Evolutionary conservation across 2,888 invertebrate species (phyloP), one percentile per base, ranked within the genome.

Genomic region (Neria commutata): DNA sequence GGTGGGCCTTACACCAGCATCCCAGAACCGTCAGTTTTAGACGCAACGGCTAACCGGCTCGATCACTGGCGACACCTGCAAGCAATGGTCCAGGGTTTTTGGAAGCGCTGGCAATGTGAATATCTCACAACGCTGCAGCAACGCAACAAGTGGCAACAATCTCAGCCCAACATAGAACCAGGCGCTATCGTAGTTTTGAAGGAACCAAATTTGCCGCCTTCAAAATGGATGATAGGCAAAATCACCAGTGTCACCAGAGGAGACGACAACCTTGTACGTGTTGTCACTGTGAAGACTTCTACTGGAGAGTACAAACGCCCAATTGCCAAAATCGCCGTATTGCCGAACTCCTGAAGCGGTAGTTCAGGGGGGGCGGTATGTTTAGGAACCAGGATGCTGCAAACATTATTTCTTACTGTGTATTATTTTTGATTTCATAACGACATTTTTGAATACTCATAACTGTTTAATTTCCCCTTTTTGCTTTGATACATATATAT

Each of bases 31-130:
- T 37, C 24, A 19, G 16, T 60, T 2, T 50, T 48, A 11, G 60
- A 58, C 5, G 26, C 26, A n/a, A 53, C 29, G 2, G 25, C 54
- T 2, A 50, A n/a, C 19, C 33, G 50, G 3, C 54, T 62, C 2
- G 51, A 21, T 16, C 33, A 52, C 25, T 60, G 58, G 47, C 53
- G 60, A 45, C 56, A 58, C 16, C n/a, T 63, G 23, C 61, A 61
- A 16, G 58, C 56, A 23, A 47, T 48, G 50, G 34, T 34, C 2
- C 56, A 49, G 17, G 37, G 10, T 8, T 37, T 37, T n/a, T 37
- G 37, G 37, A 37, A 37, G n/a, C 37, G 37, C n/a, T 37, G 37
- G 37, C 37, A 37, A 6, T 4, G 6, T 4, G 37, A 37, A 37
- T 37, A 37, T n/a, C 10, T 37, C 10, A 37, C 37, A 8, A 14